Evolutionary conservation across 1,140 invertebrate species (phyloP), one percentile per base, ranked within the genome.

Genomic region (Rhysida immarginata): DNA sequence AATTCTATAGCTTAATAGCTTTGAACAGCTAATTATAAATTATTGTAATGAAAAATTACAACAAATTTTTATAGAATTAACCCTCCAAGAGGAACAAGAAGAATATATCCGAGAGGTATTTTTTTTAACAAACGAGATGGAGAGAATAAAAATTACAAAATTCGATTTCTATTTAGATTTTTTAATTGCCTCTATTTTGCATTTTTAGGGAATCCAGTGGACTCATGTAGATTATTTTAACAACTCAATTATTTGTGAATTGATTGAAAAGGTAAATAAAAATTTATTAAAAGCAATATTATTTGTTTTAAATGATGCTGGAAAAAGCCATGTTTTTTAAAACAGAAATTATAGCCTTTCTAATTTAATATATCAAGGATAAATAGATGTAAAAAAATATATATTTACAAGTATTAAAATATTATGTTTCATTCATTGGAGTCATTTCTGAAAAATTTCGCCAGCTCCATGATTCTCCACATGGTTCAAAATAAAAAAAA

Each of bases 11-110:
- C 51, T 62, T 29, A 75, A 75, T 69, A 73, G 71, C 59, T 76
- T 75, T 68, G 76, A 77, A 62, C 85, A 90, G 70, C 80, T 92
- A 63, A 80, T 88, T 53, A 88, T 91, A 61, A 94, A 94, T 75
- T 91, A 89, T 70, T 87, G 85, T 66, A 87, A 88, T 66, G 89
- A 94, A 70, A 87, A 88, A 67, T 76, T 92, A 53, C 87, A 92
- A 67, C 84, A 85, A 63, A 77, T 82, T 59, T 79, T 86, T 60
- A 78, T 74, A 26, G 75, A 75, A 58, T 68, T 77, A 42, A 81
- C 82, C 48, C 69, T 87, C 57, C 82, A 82, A 63, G 76, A 83
- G 58, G 83, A 88, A 69, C 89, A 92, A 70, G 87, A 90, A 62
- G 83, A 90, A 64, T 90, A 88, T 67, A 73, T 81, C 58, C 75